These are phyloP conservation scores for Phania funesta DNA, from an alignment of 2,888 invertebrate species.

Conservation along the genomic window DNA sequence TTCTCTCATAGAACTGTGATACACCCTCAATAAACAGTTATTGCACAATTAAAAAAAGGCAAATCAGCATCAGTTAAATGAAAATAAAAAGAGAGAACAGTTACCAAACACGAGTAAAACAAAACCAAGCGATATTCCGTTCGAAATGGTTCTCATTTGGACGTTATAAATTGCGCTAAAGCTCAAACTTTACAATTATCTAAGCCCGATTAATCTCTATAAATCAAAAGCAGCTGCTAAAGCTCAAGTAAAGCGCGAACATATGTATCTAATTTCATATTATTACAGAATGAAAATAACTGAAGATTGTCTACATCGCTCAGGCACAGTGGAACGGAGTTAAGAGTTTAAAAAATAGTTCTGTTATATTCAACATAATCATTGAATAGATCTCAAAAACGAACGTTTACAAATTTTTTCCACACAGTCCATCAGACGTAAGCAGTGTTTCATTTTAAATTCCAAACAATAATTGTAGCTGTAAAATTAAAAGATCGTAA, in stretches of 20 bases:
- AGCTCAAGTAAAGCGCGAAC: slow-evolving; percentile 41
- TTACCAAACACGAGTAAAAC: slow-evolving; percentile 44
- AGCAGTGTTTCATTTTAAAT: too few relatives aligned
- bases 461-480: too few relatives aligned
- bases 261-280: slow-evolving; percentile 35
- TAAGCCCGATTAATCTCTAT: slow-evolving; percentile 51
- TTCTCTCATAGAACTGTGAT: too few relatives aligned
- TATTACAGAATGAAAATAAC: slow-evolving; percentile 12
- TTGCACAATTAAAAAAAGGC: not conserved
- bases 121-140: slow-evolving; percentile 43
- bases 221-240: slow-evolving; percentile 42
- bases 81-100: slow-evolving; percentile 48
- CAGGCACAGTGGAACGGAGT: not conserved
- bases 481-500: too few relatives aligned
- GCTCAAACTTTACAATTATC: slow-evolving; percentile 14
- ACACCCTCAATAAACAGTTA: slow-evolving; percentile 47
- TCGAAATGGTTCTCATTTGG: slow-evolving; percentile 28
- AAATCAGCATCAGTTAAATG: slow-evolving; percentile 22
- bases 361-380: too few relatives aligned
- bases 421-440: too few relatives aligned
- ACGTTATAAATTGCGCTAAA: slow-evolving; percentile 29
- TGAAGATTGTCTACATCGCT: not conserved
- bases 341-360: not conserved
- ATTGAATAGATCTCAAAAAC: too few relatives aligned
- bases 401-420: too few relatives aligned